phyloP scores from a whole-genome alignment of 2,888 invertebrate genomes.

The Peribatodes rhomboidaria region DNA sequence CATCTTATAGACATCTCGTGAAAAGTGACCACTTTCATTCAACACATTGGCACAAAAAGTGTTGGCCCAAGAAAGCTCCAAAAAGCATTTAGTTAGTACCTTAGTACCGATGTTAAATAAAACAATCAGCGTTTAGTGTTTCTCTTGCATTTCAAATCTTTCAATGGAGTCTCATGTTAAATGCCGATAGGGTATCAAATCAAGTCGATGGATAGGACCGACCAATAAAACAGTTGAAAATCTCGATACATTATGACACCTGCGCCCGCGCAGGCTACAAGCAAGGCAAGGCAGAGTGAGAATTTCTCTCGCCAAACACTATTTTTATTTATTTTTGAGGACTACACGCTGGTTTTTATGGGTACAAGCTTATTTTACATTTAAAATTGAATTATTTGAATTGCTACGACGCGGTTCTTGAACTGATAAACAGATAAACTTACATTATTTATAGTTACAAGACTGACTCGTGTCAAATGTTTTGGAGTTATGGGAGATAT shows the following conservation, averaged over 20 bases:
- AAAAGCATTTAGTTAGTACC: too few relatives aligned
- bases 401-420: slow-evolving; percentile 15
- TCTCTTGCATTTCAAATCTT: too few relatives aligned
- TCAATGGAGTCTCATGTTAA: too few relatives aligned
- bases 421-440: neutral
- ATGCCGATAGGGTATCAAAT: too few relatives aligned
- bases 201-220: neutral
- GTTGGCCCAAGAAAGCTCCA: too few relatives aligned
- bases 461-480: slow-evolving; percentile 4
- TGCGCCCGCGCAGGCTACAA: slow-evolving; percentile 45
- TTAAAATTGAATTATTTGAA: slow-evolving; percentile 41
- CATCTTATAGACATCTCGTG: too few relatives aligned
- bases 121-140: too few relatives aligned
- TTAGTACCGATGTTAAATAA: too few relatives aligned
- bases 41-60: too few relatives aligned
- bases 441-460: too few relatives aligned
- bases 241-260: slow-evolving; percentile 26
- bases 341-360: slow-evolving; percentile 37
- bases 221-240: neutral
- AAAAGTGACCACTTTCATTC: too few relatives aligned
- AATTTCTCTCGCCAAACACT: slow-evolving; percentile 27
- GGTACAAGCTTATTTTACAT: slow-evolving; percentile 43
- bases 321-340: slow-evolving; percentile 25
- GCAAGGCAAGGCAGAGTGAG: slow-evolving; percentile 16
- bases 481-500: slow-evolving; percentile 7